A percentile compares a stretch with the other conserved stretches of the same genome.
These are phyloP conservation scores for Sisyra terminalis DNA, from an alignment of 2,888 invertebrate species.

Conservation along the genomic window DNA sequence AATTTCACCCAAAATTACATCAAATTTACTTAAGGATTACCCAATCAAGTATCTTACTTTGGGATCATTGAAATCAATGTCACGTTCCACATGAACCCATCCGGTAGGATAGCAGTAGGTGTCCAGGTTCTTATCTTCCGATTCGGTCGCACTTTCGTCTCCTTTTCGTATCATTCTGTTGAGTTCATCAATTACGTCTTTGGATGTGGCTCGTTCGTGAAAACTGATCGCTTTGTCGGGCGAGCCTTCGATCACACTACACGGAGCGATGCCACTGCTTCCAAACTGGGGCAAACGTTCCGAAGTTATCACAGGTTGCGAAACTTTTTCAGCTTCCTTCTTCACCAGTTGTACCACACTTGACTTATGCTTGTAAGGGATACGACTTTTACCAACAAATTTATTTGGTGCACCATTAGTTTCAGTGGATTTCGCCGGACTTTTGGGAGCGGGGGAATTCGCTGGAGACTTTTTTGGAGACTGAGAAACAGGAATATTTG, in stretches of 20 bases:
- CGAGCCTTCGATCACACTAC: slow-evolving; percentile 28
- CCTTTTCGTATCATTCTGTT: slow-evolving; percentile 45
- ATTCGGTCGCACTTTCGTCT: slow-evolving; percentile 24
- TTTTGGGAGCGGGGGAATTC: slow-evolving; percentile 1
- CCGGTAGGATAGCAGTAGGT: slow-evolving; percentile 53
- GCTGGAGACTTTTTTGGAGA: slow-evolving; percentile 9
- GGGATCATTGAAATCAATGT: slow-evolving; percentile 62
- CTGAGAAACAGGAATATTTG: slow-evolving; percentile 7
- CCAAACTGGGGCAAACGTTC: slow-evolving; percentile 23
- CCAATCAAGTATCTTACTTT: slow-evolving; percentile 48
- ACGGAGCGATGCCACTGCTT: slow-evolving; percentile 20
- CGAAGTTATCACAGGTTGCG: slow-evolving; percentile 22
- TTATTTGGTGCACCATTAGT: slow-evolving; percentile 26
- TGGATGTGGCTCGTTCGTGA: slow-evolving; percentile 56
- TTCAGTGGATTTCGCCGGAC: slow-evolving; percentile 14
- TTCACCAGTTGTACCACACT: slow-evolving; percentile 6
- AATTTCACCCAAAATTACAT: too few species aligned
- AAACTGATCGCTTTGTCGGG: slow-evolving; percentile 45
- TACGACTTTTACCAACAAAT: slow-evolving; percentile 6
- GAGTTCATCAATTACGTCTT: slow-evolving; percentile 59
- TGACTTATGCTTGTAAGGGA: slow-evolving; percentile 8
- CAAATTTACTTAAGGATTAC: too few species aligned
- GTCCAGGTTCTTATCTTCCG: slow-evolving; percentile 30
- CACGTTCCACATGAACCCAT: slow-evolving; percentile 64
- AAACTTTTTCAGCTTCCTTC: slow-evolving; percentile 4